phyloP scores from a whole-genome alignment of 2,888 invertebrate species.

The Pristionchus mayeri region DNA sequence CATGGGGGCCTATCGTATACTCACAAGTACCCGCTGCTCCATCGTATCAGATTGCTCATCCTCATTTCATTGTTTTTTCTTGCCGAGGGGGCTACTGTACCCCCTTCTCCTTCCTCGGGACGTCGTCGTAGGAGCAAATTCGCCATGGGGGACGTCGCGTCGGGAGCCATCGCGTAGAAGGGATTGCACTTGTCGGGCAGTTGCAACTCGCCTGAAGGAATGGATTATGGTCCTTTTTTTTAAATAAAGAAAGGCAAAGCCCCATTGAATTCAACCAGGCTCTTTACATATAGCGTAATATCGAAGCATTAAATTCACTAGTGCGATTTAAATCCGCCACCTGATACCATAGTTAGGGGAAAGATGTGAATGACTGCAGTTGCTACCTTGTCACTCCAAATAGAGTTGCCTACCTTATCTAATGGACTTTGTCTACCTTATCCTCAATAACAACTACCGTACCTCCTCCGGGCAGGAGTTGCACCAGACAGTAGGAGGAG shows the following conservation, averaged over 20 bases:
- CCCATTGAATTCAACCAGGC: no score
- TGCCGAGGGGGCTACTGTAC: slow-evolving; percentile 61
- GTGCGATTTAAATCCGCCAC: no score
- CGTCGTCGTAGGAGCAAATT: slow-evolving; percentile 66
- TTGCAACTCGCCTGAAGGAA: slow-evolving; percentile 87
- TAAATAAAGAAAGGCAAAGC: no score
- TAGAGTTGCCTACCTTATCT: no score
- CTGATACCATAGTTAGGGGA: no score
- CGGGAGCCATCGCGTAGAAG: slow-evolving; percentile 90
- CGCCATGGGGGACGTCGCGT: slow-evolving; percentile 73
- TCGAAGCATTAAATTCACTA: no score
- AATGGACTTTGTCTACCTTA: no score
- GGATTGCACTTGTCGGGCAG: slow-evolving; percentile 95
- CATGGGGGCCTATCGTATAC: neutral
- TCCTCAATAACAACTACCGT: slow-evolving; percentile 67
- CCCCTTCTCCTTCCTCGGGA: neutral
- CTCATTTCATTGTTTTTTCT: slow-evolving; percentile 75
- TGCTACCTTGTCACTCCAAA: no score
- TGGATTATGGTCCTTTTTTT: no score
- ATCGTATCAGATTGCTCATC: slow-evolving; percentile 72
- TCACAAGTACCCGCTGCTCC: slow-evolving; percentile 74
- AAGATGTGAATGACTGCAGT: no score
- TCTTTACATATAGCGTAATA: no score
- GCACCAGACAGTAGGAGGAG: slow-evolving; percentile 87
- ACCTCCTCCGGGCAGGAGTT: slow-evolving; percentile 93